These are phyloP conservation scores for Eupithecia inturbata DNA, from an alignment of 2,888 invertebrate genomes.

Conservation along the genomic window DNA sequence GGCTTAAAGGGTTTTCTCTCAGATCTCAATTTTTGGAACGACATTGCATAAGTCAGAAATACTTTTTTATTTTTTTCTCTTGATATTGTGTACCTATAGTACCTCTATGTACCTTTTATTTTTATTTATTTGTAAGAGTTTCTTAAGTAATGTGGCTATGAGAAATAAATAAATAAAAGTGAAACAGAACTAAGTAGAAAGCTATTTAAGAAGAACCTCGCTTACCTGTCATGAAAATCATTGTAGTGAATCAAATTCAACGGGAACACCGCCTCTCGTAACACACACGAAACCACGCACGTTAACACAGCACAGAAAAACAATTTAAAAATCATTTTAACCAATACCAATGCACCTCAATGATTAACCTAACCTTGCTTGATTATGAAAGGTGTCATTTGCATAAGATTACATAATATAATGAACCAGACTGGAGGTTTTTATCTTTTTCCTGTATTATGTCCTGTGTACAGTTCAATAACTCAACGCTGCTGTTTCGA, in stretches of 20 bases:
- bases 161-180: too few species aligned
- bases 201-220: too few species aligned
- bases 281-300: slow-evolving; percentile 47
- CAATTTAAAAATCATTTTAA: slow-evolving; percentile 14
- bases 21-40: too few species aligned
- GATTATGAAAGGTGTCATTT: not conserved
- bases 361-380: not conserved
- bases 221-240: slow-evolving; percentile 82
- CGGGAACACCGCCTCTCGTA: slow-evolving; percentile 63
- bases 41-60: too few species aligned
- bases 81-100: too few species aligned
- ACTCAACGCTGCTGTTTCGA: not conserved
- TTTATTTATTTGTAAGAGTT: too few species aligned
- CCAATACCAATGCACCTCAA: not conserved
- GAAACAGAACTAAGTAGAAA: too few species aligned
- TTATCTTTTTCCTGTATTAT: not conserved
- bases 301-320: slow-evolving; percentile 44
- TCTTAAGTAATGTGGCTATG: too few species aligned
- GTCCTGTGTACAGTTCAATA: not conserved
- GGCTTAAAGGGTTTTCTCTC: too few species aligned
- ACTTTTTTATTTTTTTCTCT: too few species aligned
- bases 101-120: too few species aligned
- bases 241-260: slow-evolving; percentile 83
- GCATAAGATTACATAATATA: too few species aligned
- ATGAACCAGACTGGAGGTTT: not conserved